phyloP scores from a whole-genome alignment of 1,140 invertebrate genomes.

The Limonius californicus region DNA sequence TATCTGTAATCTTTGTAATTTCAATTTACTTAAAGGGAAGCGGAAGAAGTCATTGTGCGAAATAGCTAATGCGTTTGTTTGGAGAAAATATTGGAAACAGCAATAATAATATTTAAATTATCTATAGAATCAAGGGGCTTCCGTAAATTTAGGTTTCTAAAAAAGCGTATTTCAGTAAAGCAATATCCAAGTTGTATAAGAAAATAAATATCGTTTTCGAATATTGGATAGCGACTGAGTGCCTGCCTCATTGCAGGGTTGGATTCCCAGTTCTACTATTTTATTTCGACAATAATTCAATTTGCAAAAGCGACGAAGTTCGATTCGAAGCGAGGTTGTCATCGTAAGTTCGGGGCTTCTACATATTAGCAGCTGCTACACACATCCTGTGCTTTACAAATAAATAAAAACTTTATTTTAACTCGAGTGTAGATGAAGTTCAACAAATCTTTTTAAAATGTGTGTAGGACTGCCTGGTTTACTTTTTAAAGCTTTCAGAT shows the following conservation, averaged over 20 bases:
- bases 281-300: slow-evolving; percentile 30
- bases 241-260: slow-evolving; percentile 24
- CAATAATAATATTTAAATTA: too few relatives aligned
- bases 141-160: slow-evolving; percentile 26
- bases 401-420: slow-evolving; percentile 21
- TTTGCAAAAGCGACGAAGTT: slow-evolving; percentile 29
- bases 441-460: too few relatives aligned
- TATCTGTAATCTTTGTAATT: too few relatives aligned
- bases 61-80: too few relatives aligned
- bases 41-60: too few relatives aligned
- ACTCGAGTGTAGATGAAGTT: too few relatives aligned
- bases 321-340: slow-evolving; percentile 22
- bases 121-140: too few relatives aligned
- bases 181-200: slow-evolving; percentile 27
- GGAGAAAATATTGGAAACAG: too few relatives aligned
- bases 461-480: too few relatives aligned
- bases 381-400: slow-evolving; percentile 17
- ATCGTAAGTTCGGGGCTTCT: slow-evolving; percentile 16
- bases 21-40: too few relatives aligned
- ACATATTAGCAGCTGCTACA: slow-evolving; percentile 20
- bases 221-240: slow-evolving; percentile 29
- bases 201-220: slow-evolving; percentile 27
- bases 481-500: too few relatives aligned
- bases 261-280: slow-evolving; percentile 29
- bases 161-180: slow-evolving; percentile 27